phyloP scores from a whole-genome alignment of 1,140 invertebrate species.

The Antheraea pernyi region DNA sequence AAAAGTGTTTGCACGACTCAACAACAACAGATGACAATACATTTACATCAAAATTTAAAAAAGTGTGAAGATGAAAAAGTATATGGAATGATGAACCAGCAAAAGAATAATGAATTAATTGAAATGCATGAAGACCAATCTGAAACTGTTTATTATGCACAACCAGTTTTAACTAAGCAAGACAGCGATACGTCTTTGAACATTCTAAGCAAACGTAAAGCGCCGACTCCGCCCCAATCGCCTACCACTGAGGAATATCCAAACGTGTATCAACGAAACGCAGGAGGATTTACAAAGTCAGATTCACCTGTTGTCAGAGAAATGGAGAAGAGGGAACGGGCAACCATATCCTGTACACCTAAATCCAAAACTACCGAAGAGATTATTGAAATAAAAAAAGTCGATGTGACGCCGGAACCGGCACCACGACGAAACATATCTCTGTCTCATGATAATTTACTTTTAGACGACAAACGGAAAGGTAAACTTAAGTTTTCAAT shows the following conservation, averaged over 20 bases:
- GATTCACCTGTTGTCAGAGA: constrained; percentile 86
- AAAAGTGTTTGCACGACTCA: constrained; percentile 64
- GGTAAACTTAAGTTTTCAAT: constrained; percentile 88
- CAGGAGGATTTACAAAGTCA: constrained; percentile 79
- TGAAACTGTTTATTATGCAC: constrained; percentile 66
- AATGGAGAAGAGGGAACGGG: constrained; percentile 86
- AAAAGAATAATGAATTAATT: constrained; percentile 57
- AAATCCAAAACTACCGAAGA: constrained; percentile 56
- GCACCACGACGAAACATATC: constrained; percentile 84
- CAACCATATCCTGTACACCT: constrained; percentile 65
- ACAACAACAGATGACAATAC: constrained; percentile 72
- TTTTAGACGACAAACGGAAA: constrained; percentile 83
- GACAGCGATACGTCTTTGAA: constrained; percentile 77
- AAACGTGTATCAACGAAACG: constrained; percentile 80
- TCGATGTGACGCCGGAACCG: constrained; percentile 79
- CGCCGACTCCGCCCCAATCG: constrained; percentile 83
- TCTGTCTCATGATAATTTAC: constrained; percentile 85
- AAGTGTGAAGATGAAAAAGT: constrained; percentile 52
- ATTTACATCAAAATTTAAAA: constrained; percentile 64
- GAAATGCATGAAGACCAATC: constrained; percentile 55
- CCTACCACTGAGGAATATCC: constrained; percentile 76
- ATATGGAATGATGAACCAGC: constrained; percentile 44
- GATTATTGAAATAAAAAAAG: constrained; percentile 44
- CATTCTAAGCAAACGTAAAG: constrained; percentile 79
- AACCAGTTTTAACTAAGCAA: constrained; percentile 76